Evolutionary conservation across 2,113 vertebrate species (phyloP), one percentile per base, ranked within the genome.

Genomic region (Gorsachius goisagi): DNA sequence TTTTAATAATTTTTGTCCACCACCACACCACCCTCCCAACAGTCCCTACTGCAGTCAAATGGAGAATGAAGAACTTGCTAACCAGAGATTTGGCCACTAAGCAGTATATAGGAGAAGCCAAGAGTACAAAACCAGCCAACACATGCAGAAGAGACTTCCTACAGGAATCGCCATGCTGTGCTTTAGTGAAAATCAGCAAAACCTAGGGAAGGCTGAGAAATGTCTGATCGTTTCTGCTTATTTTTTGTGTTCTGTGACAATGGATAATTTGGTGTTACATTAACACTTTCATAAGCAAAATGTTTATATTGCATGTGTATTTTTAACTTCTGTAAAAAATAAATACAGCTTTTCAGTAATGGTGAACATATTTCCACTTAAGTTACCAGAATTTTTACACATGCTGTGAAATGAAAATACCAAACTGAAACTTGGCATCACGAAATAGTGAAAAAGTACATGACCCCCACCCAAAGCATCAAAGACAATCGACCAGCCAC

Each of bases 111-210:
- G 13, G 69, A 81, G 50, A 87, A 89, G 84, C 33, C 66, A 68
- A 95, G 72, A 15, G 0, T 52, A 84, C n/a, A 79, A 18, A 72
- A 76, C 0, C 64, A 83, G 76, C 49, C 85, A 96, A 63, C 58
- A 58, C 68, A 66, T 92, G 94, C 81, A 95, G 55, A 87, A 93
- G 56, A 63, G 87, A 90, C 37, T 73, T 79, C 76, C 56, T 79
- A 22, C 5, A 26, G 82, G 45, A 94, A 75, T 33, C 24, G 33
- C 58, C 85, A 91, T 41, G 37, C 33, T 84, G 64, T 82, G 44
- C 60, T 88, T 82, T 18, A 77, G 41, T 49, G 62, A 64, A 60
- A 92, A 76, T 53, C 75, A 78, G 37, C 80, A 56, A 97, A 87
- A 80, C 20, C 14, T 32, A 7, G 55, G 23, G 28, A 91, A 95